Evolutionary conservation across 1,140 invertebrate genomes (phyloP), one percentile per base, ranked within the genome.

Genomic region (Drosophila arizonae): DNA sequence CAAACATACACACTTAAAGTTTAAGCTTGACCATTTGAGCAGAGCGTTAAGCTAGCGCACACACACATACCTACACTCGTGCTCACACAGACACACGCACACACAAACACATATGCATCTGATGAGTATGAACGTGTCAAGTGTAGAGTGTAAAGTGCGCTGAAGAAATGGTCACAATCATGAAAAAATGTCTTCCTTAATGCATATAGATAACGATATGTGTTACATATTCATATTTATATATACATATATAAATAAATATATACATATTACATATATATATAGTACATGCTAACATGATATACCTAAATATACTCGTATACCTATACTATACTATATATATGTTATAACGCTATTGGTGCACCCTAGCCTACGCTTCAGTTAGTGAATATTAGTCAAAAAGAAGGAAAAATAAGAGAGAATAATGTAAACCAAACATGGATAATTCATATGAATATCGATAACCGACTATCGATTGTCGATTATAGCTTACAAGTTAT

Each of bases 151-250:
- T 65, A 57, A 54, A 64, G 46, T 87, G 67, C 64, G 72, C 72
- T 67, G 69, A 72, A 80, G 33, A 79, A 86, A 90, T 91, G 90
- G 90, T 91, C 90, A 91, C 90, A 91, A 91, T 91, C 90, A 91
- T 90, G 90, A 90, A 91, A 90, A 90, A 91, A 91, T 84, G 90
- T 91, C 90, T 91, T 91, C 90, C 90, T 91, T 85, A 87, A 90
- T 87, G 87, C 82, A 89, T 90, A 89, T 87, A 76, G 76, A 73
- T 58, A 67, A 73, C 87, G 71, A 90, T 87, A 90, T 90, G 82
- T 80, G 61, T 84, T 84, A 84, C 62, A 86, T 72, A 85, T 65
- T 66, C 55, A 79, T 71, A 75, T 65, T 62, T 70, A 73, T 66
- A 67, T 51, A 68, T 55, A 58, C 45, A 39, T 26, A 33, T 10